Evolutionary conservation across 2,888 invertebrate species (phyloP).

Genomic region (Icerya purchasi): DNA sequence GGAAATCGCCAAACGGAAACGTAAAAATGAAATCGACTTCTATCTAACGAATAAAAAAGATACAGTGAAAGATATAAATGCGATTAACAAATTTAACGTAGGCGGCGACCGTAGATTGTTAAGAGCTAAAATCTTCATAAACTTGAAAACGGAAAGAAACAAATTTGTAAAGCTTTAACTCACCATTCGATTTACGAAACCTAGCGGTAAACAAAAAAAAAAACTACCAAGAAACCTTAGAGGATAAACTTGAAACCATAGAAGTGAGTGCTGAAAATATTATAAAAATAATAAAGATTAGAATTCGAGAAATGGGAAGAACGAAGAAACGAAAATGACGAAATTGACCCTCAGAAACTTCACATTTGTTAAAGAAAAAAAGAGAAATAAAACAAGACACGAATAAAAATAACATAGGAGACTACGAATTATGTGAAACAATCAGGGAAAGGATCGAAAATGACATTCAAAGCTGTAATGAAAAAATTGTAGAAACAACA

Average conservation of each 20-base stretch:
- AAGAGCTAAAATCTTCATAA: not conserved
- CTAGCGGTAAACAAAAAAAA: not conserved
- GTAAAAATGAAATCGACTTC: not conserved
- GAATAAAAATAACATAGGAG: not conserved
- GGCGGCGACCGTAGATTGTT: not conserved
- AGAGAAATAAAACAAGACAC: not conserved
- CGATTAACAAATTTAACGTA: not conserved
- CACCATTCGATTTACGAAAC: not conserved
- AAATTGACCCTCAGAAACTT: not conserved
- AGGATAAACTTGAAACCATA: not conserved
- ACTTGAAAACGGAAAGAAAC: not conserved
- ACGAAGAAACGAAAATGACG: not conserved
- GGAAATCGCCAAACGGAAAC: not conserved
- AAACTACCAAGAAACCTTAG: not conserved
- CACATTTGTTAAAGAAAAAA: not conserved
- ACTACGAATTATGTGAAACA: not conserved
- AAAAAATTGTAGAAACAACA: not conserved
- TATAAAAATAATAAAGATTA: not conserved
- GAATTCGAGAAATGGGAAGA: not conserved
- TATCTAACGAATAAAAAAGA: not conserved
- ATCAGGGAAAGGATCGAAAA: not conserved
- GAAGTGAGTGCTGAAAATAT: not conserved
- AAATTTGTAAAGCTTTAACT: not conserved
- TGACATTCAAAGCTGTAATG: not conserved
- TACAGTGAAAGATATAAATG: not conserved